Percentiles rank a stretch among this genome's conserved stretches.
Evolutionary conservation across 2,888 invertebrate species (phyloP).

Genomic region (Agrotis segetum): DNA sequence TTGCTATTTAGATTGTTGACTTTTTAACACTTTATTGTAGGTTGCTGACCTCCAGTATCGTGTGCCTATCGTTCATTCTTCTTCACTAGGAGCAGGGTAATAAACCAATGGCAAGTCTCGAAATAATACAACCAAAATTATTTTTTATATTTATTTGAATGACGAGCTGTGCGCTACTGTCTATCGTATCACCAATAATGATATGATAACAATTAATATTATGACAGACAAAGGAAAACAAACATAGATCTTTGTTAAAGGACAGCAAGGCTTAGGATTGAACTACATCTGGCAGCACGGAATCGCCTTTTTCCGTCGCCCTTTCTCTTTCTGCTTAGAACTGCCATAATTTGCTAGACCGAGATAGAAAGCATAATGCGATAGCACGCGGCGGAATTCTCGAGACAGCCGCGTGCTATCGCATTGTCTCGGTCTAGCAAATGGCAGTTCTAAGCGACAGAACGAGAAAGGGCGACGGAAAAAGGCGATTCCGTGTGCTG

Average conservation of each 20-base stretch:
- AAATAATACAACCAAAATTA: constrained; percentile 38
- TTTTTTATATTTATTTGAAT: constrained; percentile 40
- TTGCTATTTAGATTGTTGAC: not conserved
- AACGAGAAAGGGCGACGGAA: too few relatives aligned
- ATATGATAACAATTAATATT: constrained; percentile 47
- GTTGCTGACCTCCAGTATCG: not conserved
- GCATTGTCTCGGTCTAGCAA: too few relatives aligned
- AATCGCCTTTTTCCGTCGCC: too few relatives aligned
- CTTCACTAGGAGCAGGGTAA: not conserved
- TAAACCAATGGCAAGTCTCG: not conserved
- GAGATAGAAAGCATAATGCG: too few relatives aligned
- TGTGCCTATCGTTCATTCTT: not conserved
- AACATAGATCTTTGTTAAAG: constrained; percentile 33
- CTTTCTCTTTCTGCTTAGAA: too few relatives aligned
- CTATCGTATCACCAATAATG: constrained; percentile 46
- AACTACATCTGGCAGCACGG: too few relatives aligned
- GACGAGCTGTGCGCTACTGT: constrained; percentile 51
- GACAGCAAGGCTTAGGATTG: constrained; percentile 31
- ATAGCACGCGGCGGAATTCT: too few relatives aligned
- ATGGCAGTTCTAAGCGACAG: too few relatives aligned
- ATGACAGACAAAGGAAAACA: constrained; percentile 42
- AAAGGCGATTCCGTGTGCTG: too few relatives aligned
- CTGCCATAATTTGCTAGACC: too few relatives aligned
- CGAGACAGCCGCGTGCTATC: too few relatives aligned
- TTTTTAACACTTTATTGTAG: too few relatives aligned